Base-by-base conservation (phyloP, 1,140 invertebrate species). In the Stegodyphus mimosarum region DNA sequence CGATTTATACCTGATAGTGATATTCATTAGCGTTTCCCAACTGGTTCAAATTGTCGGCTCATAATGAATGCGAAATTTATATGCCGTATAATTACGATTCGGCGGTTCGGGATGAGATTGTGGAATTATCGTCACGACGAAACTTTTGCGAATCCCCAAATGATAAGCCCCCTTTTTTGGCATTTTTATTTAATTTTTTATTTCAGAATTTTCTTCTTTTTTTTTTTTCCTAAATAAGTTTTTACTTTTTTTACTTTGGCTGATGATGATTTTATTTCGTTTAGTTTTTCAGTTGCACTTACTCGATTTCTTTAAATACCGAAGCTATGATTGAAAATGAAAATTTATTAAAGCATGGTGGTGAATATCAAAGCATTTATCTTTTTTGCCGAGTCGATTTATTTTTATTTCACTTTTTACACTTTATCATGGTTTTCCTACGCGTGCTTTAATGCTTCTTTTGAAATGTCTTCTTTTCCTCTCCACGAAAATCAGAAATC, bases 1-100 rank as follows among this genome's bases (percentile, higher is more conserved):
- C 81, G 81, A 84, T 84, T 84, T 84, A 84, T 84, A 84, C 81
- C 81, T 84, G 81, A 84, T 84, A 84, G 81, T 75, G 81, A 84
- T 84, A 84, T 84, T 84, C 81, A 84, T 84, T 84, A 84, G 71
- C 73, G 81, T 69, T 81, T 84, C 81, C 81, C 81, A 69, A 76
- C 81, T 84, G 81, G 72, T 84, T 75, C 53, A 76, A 84, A 84
- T 84, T 76, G 81, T 84, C 81, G 72, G 53, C 17, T 13, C 51
- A 51, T 84, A 84, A 84, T 84, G 81, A 84, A 84, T 84, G 81
- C 60, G 73, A 84, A 84, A 84, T 84, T 84, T 84, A 84, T 84
- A 84, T 84, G 81, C 72, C 73, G 81, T 84, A 84, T 84, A 84
- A 84, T 84, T 84, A 84, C 81, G 63, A n/a, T 50, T 13, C 10